A percentile compares a stretch with the other conserved stretches of the same genome.
phyloP scores from a whole-genome alignment of 2,888 invertebrate genomes.

The Drosophila recens region DNA sequence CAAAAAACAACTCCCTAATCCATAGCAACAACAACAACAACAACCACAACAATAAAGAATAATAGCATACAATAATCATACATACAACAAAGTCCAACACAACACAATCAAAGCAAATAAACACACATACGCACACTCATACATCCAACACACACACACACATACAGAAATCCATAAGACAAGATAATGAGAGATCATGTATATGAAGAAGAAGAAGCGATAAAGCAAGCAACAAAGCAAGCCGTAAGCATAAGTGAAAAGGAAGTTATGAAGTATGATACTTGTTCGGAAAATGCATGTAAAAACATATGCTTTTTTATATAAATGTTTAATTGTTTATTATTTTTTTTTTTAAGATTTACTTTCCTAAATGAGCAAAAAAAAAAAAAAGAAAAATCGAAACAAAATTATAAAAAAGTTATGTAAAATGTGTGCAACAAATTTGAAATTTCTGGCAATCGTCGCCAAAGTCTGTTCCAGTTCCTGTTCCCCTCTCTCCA shows the following conservation, averaged over 20 bases:
- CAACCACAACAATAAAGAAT: constrained; percentile 27
- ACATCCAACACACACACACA: constrained; percentile 17
- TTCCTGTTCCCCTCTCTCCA: background rate
- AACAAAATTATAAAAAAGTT: constrained; percentile 40
- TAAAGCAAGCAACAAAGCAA: constrained; percentile 26
- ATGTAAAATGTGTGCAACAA: constrained; percentile 51
- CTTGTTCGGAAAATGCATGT: constrained; percentile 70
- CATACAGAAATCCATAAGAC: constrained; percentile 24
- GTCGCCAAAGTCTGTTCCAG: background rate
- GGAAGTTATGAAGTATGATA: constrained; percentile 53
- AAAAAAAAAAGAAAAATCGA: constrained; percentile 37
- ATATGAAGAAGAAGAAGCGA: constrained; percentile 27
- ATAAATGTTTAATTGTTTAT: constrained; percentile 72
- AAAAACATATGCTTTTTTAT: constrained; percentile 72
- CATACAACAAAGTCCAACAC: constrained; percentile 5
- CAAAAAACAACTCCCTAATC: constrained; percentile 46
- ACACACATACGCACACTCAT: constrained; percentile 16
- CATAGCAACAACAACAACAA: constrained; percentile 51
- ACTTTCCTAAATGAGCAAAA: constrained; percentile 48
- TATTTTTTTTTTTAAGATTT: constrained; percentile 55
- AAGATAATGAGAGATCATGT: constrained; percentile 32
- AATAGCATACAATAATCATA: constrained; percentile 53
- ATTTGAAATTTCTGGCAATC: constrained; percentile 47
- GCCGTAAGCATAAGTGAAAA: constrained; percentile 59
- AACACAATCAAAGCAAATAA: constrained; percentile 5